Conservation (phyloP, 2,113 vertebrate species). For the Etia nguti region DNA sequence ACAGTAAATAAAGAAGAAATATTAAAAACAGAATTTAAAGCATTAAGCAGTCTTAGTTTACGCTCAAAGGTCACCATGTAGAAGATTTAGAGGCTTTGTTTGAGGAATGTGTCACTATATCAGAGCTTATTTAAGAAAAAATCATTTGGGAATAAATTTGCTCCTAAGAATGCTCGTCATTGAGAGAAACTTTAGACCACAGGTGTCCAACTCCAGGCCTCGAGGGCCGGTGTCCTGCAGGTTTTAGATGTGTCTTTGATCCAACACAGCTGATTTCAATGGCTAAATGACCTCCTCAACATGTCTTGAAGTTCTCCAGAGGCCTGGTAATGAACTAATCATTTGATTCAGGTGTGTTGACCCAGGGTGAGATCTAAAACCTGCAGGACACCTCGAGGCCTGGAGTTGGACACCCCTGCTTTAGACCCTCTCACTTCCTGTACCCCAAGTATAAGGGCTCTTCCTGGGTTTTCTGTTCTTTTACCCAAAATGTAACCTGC, state of each 20-base stretch:
- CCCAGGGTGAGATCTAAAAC: too few species aligned
- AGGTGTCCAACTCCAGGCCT: too few species aligned
- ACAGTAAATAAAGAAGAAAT: background rate
- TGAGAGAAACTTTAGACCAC: too few species aligned
- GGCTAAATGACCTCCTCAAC: too few species aligned
- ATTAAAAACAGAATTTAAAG: background rate
- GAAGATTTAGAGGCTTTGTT: background rate
- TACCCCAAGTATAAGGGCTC: background rate
- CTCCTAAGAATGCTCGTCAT: background rate
- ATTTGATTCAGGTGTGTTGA: too few species aligned
- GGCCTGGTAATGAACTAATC: too few species aligned
- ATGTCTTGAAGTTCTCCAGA: too few species aligned
- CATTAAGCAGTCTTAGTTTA: background rate
- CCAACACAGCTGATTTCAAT: too few species aligned
- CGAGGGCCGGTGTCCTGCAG: too few species aligned
- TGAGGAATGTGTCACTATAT: background rate
- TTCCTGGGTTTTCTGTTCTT: accelerated
- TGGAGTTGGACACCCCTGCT: too few species aligned
- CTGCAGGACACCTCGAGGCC: too few species aligned
- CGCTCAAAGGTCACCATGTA: accelerated
- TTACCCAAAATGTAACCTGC: background rate
- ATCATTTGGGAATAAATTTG: background rate
- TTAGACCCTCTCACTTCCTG: background rate
- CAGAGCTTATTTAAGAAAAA: background rate
- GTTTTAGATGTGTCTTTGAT: too few species aligned